Evolutionary conservation across 1,140 invertebrate genomes (phyloP), one percentile per base, ranked within the genome.

Genomic region (Ceratina australensis): DNA sequence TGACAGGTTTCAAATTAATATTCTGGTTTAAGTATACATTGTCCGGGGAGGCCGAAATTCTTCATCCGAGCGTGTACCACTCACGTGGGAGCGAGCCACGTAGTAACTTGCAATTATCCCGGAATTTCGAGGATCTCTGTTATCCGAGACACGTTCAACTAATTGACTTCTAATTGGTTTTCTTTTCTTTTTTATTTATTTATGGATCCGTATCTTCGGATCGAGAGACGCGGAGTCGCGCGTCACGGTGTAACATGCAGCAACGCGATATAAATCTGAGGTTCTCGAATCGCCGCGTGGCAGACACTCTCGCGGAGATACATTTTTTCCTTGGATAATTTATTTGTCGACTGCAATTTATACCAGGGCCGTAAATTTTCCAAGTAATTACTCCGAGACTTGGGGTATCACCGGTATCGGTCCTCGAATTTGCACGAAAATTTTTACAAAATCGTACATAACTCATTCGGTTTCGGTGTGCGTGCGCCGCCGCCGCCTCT

Each of bases 361-460:
- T 54, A n/a, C 18, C 0, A 13, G 0, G n/a, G 3, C 42, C 47
- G 42, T 77, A 77, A 77, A 77, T 77, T 28, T 61, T 18, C n/a
- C 18, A 28, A 7, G 15, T 16, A 60, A 59, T 4, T 24, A n/a
- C 56, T 49, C n/a, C 56, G 16, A 50, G n/a, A 42, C 54, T 13
- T n/a, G n/a, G 20, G 18, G 15, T 10, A 42, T 12, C 8, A 4
- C 63, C 52, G 26, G 15, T 18, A 22, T 16, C 20, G 15, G 54
- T 3, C 42, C 66, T 18, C 74, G 56, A 72, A 78, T 56, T 64
- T 26, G 12, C 52, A 10, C 26, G 28, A 57, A 64, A 63, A 72
- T 72, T 72, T 72, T 72, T 49, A 64, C 59, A 78, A 71, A 78
- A 56, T 78, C 26, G 13, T 15, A 20, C 59, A 72, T 56, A 57